Conservation (phyloP, 2,888 invertebrate genomes). For the Heliconius charithonia region DNA sequence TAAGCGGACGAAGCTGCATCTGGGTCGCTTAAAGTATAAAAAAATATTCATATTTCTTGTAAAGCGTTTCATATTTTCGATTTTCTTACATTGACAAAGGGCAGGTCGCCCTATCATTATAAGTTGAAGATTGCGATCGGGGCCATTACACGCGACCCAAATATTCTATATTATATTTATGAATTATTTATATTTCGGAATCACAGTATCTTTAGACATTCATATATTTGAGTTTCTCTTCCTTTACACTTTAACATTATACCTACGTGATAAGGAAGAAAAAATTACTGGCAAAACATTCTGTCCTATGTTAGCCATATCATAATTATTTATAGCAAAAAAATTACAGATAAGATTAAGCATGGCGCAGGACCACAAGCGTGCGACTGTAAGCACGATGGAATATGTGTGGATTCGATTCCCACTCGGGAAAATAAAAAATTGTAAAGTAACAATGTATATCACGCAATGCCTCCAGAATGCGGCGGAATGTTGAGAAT, state of each 20-base stretch:
- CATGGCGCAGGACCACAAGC: too few species aligned
- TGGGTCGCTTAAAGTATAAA: background rate
- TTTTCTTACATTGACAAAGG: conserved; percentile 28
- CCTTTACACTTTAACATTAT: background rate
- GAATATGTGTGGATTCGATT: too few species aligned
- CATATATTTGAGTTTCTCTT: background rate
- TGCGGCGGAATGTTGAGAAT: too few species aligned
- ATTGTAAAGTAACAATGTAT: too few species aligned
- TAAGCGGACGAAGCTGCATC: too few species aligned
- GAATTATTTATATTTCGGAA: background rate
- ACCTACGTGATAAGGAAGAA: background rate
- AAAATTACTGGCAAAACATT: background rate
- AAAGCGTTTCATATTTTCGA: conserved; percentile 33
- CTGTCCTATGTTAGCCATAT: background rate
- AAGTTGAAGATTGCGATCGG: conserved; percentile 34
- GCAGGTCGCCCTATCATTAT: conserved; percentile 30
- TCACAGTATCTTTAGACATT: background rate
- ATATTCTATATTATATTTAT: conserved; percentile 25
- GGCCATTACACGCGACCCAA: conserved; percentile 32
- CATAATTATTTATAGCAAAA: background rate
- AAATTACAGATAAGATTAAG: background rate
- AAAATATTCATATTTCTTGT: conserved; percentile 5
- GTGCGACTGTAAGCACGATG: too few species aligned
- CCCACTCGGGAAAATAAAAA: too few species aligned
- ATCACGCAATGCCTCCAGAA: too few species aligned